phyloP scores from a whole-genome alignment of 2,888 invertebrate species.

The Dorcus parallelipipedus region DNA sequence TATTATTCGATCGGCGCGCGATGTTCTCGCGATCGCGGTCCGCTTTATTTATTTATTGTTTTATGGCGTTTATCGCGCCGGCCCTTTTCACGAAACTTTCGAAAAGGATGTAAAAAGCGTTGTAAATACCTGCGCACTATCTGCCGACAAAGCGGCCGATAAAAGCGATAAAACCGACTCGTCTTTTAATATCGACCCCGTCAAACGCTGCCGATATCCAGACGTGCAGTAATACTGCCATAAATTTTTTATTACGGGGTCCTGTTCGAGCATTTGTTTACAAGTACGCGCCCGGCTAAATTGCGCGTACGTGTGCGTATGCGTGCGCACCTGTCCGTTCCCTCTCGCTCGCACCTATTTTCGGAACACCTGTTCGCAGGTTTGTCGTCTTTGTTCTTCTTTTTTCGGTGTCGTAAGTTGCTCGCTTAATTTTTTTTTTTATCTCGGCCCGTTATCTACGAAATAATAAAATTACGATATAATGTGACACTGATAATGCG shows the following conservation, averaged over 20 bases:
- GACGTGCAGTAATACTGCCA: slow-evolving; percentile 18
- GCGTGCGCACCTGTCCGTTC: not conserved
- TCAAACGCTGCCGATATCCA: slow-evolving; percentile 22
- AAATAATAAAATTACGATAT: slow-evolving; percentile 1
- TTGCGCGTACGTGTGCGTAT: not conserved
- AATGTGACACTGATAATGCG: not conserved
- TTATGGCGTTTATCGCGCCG: no score
- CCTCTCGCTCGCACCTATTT: not conserved
- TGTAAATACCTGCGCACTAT: slow-evolving; percentile 9
- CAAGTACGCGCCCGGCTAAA: not conserved
- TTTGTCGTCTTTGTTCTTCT: not conserved
- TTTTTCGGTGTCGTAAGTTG: not conserved
- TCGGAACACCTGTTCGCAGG: not conserved
- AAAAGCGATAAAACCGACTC: slow-evolving; percentile 15
- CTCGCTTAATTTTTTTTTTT: not conserved
- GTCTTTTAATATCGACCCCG: slow-evolving; percentile 13
- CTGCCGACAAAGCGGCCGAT: slow-evolving; percentile 21
- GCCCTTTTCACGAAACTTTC: not conserved
- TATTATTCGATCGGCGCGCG: no score
- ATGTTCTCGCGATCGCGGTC: not conserved
- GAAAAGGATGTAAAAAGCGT: not conserved
- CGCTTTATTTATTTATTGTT: not conserved
- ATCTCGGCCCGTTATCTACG: not conserved
- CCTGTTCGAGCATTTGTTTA: not conserved
- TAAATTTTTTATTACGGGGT: slow-evolving; percentile 9